Evolutionary conservation across 2,888 invertebrate species (phyloP).

Genomic region (Oligia strigilis): DNA sequence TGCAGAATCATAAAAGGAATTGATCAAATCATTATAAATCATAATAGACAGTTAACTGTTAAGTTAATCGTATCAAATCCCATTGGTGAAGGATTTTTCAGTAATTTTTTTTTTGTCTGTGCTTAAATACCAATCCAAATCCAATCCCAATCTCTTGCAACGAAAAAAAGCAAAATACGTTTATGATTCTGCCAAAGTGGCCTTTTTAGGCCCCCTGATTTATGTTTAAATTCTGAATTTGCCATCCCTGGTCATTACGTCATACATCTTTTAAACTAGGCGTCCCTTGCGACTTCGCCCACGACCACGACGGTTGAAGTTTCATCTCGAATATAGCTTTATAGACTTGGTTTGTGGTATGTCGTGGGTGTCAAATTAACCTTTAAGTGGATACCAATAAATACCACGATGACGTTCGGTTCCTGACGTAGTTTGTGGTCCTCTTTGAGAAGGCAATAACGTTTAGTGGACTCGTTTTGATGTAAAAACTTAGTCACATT

Average conservation of each 20-base stretch:
- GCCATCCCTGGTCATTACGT: slow-evolving; percentile 5
- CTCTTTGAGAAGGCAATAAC: not conserved
- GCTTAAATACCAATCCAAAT: too few species aligned
- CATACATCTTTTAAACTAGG: slow-evolving; percentile 30
- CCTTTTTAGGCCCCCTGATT: too few species aligned
- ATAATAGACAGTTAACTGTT: too few species aligned
- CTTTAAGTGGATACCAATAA: slow-evolving; percentile 35
- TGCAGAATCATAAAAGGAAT: too few species aligned
- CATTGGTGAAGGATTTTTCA: too few species aligned
- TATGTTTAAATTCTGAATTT: not conserved
- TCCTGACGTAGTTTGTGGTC: not conserved
- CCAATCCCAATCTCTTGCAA: too few species aligned
- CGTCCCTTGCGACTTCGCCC: slow-evolving; percentile 49
- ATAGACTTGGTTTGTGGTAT: slow-evolving; percentile 44
- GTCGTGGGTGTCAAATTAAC: slow-evolving; percentile 32
- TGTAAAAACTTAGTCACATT: too few species aligned
- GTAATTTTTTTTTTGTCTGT: too few species aligned
- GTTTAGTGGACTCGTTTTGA: not conserved
- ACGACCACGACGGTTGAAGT: slow-evolving; percentile 48
- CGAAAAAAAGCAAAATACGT: too few species aligned
- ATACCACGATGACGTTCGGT: slow-evolving; percentile 1
- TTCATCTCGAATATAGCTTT: slow-evolving; percentile 43
- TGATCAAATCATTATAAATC: too few species aligned
- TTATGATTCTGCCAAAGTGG: too few species aligned
- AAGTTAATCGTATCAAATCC: too few species aligned